Base-by-base conservation (phyloP, 2,797 vertebrate genomes). In the Dendrocincla fuliginosa region DNA sequence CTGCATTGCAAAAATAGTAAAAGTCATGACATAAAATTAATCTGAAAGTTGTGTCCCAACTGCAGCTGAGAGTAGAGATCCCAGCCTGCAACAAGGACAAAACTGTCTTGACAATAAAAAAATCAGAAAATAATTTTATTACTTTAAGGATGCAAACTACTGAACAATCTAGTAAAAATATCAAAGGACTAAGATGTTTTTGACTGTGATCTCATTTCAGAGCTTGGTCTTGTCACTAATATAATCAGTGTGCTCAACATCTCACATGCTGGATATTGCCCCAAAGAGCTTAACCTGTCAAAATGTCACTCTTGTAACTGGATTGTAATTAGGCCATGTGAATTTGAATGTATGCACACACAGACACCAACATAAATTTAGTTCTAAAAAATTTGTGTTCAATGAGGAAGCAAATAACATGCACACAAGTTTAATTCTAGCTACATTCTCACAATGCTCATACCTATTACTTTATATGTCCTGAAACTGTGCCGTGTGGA, bases 371-470 rank as follows among this genome's bases (percentile, higher is more conserved):
- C 18, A 59, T 0, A 63, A 75, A 65, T 11, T 27, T 42, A 44
- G 7, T 57, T 69, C 10, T 56, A 82, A 37, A 70, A 74, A 20
- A 23, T 0, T 10, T 24, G 39, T 27, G 77, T 87, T 33, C 10
- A 19, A 5, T 4, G 39, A 53, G 22, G 52, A 39, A 57, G 10
- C 3, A 12, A 86, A 33, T 8, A 55, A 12, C 4, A 30, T 59
- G 11, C 35, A 35, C 39, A 33, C n/a, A 50, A 6, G 16, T 70
- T 50, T 39, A 65, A 39, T 13, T 49, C 49, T 24, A 23, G 16
- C 16, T 63, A 22, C 8, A 4, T 61, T 59, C 39, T 63, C 17
- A 14, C 80, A 64, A 6, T 0, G 0, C 5, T 57, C 27, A 53
- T n/a, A n/a, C 3, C 1, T 11, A 13, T 56, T 47, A 9, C 23